Evolutionary conservation across 2,797 vertebrate genomes (phyloP).

Genomic region (Malacoctenus gilli): DNA sequence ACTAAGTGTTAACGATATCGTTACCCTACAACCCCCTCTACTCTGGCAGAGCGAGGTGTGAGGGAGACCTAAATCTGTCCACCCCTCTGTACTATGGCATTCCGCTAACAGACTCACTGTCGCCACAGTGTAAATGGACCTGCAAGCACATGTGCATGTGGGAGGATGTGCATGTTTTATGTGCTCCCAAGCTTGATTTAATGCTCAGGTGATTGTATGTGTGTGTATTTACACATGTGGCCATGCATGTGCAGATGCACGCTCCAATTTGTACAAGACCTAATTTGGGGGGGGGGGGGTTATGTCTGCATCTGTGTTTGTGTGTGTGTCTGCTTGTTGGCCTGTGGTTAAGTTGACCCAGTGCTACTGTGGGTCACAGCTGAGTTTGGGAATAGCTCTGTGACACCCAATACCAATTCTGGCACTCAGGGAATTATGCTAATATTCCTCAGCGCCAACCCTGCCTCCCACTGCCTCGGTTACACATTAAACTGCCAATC

Average conservation of each 20-base stretch:
- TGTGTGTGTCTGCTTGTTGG: slow-evolving; percentile 50
- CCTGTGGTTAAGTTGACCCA: slow-evolving; percentile 72
- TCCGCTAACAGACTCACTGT: slow-evolving; percentile 85
- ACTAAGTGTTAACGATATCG: slow-evolving; percentile 75
- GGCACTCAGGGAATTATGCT: slow-evolving; percentile 80
- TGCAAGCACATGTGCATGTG: slow-evolving; percentile 17
- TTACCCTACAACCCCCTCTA: slow-evolving; percentile 60
- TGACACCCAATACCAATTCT: slow-evolving; percentile 73
- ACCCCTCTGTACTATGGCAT: slow-evolving; percentile 81
- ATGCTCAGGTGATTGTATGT: slow-evolving; percentile 5
- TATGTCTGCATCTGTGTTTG: neutral
- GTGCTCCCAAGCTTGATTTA: slow-evolving; percentile 4
- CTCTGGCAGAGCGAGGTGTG: slow-evolving; percentile 75
- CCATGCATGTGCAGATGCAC: slow-evolving; percentile 6
- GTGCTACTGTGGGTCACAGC: slow-evolving; percentile 78
- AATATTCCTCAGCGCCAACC: slow-evolving; percentile 72
- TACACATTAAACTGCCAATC: slow-evolving; percentile 80
- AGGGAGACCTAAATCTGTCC: slow-evolving; percentile 81
- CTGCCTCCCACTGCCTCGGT: slow-evolving; percentile 66
- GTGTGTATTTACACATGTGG: slow-evolving; percentile 1
- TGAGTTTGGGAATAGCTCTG: slow-evolving; percentile 81
- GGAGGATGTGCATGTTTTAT: slow-evolving; percentile 7
- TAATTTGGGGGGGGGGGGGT: neutral
- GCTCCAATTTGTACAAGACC: slow-evolving; percentile 9
- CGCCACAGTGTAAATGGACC: slow-evolving; percentile 82